Percentiles rank a stretch among this genome's conserved stretches.
Evolutionary conservation across 2,888 invertebrate species (phyloP).

Genomic region (Tenthredo livida): DNA sequence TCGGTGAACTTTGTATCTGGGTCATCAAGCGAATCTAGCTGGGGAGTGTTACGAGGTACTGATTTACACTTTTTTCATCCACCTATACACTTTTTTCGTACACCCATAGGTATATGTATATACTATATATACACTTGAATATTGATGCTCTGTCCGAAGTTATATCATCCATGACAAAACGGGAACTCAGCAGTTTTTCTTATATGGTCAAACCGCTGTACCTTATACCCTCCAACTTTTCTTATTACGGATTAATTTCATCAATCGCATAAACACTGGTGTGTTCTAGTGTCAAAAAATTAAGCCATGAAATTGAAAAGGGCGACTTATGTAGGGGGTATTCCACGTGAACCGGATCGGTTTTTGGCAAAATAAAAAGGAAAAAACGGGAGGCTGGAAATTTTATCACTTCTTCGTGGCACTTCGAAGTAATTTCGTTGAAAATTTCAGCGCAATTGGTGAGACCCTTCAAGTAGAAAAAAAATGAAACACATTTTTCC

Average conservation of each 20-base stretch:
- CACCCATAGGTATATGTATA: too few species aligned
- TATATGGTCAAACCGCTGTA: not conserved
- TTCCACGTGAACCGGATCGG: too few species aligned
- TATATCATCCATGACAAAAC: not conserved
- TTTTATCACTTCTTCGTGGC: too few species aligned
- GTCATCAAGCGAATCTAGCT: not conserved
- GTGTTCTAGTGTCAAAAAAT: not conserved
- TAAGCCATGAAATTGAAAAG: not conserved
- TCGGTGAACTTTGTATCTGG: not conserved
- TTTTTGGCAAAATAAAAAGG: too few species aligned
- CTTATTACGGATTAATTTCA: not conserved
- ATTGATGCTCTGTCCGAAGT: not conserved
- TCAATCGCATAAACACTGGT: not conserved
- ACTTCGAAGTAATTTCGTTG: too few species aligned
- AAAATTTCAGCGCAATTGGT: too few species aligned
- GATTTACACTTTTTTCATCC: slow-evolving; percentile 11
- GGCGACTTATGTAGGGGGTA: too few species aligned
- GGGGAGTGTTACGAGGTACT: not conserved
- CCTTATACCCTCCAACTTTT: not conserved
- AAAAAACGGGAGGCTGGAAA: too few species aligned
- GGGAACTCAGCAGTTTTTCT: not conserved
- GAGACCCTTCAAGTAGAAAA: too few species aligned
- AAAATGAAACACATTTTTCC: too few species aligned
- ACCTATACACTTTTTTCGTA: not conserved
- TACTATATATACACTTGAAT: not conserved